Evolutionary conservation across 2,113 vertebrate genomes (phyloP).

Genomic region (Dryoscopus gambensis): DNA sequence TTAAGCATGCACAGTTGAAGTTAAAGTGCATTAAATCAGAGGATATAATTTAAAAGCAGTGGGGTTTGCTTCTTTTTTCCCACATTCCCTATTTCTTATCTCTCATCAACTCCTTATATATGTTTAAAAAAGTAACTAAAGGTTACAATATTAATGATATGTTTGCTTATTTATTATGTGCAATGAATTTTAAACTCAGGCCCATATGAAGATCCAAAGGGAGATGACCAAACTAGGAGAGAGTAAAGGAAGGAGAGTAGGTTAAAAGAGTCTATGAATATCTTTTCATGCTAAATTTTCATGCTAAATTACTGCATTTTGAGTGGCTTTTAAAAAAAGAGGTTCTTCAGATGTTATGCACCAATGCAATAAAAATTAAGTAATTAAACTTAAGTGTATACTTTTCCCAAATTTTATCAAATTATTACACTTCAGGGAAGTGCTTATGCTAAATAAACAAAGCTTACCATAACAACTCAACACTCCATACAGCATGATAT

Average conservation of each 20-base stretch:
- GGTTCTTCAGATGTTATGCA: background rate
- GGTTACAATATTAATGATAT: conserved; percentile 49
- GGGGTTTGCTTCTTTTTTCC: background rate
- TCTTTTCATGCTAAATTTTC: background rate
- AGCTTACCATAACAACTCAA: conserved; percentile 48
- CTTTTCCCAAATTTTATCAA: conserved; percentile 44
- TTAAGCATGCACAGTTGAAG: background rate
- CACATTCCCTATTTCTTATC: background rate
- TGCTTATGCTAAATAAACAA: conserved; percentile 56
- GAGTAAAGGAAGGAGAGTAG: background rate
- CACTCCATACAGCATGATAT: conserved; percentile 45
- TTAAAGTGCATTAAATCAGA: background rate
- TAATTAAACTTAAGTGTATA: conserved; percentile 38
- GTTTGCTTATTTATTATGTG: conserved; percentile 45
- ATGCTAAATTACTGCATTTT: background rate
- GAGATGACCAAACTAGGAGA: conserved; percentile 6
- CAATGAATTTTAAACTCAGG: conserved; percentile 36
- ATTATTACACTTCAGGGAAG: conserved; percentile 37
- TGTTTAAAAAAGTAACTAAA: conserved; percentile 26
- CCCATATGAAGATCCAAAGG: background rate
- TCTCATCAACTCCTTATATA: background rate
- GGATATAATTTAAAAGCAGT: background rate
- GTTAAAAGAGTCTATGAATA: background rate
- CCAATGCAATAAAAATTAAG: background rate
- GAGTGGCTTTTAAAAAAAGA: background rate